Evolutionary conservation across 2,888 invertebrate species (phyloP).

Genomic region (Torymus aiolomorphi): DNA sequence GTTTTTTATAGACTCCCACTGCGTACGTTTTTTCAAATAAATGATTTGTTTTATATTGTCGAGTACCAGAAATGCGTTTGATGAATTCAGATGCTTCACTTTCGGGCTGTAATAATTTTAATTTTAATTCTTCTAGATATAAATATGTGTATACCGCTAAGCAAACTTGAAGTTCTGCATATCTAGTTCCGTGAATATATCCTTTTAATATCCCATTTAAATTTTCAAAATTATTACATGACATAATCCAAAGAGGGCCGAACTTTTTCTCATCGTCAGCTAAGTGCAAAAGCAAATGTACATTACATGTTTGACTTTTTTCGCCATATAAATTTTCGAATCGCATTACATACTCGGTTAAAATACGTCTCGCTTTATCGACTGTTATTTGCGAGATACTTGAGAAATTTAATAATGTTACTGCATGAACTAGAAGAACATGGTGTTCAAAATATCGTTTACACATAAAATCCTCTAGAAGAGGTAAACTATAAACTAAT

Average conservation of each 20-base stretch:
- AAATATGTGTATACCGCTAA: background rate
- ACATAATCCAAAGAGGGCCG: background rate
- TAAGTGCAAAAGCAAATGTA: too few relatives aligned
- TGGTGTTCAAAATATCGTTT: background rate
- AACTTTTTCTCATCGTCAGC: background rate
- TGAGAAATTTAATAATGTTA: background rate
- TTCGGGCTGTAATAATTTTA: background rate
- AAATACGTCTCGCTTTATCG: background rate
- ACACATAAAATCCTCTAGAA: background rate
- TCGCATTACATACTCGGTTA: background rate
- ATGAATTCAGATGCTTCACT: background rate
- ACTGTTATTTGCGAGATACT: background rate
- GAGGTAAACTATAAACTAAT: background rate
- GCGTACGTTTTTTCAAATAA: too few relatives aligned
- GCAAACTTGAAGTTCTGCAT: constrained; percentile 4
- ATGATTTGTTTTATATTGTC: background rate
- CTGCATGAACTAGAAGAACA: background rate
- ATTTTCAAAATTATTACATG: background rate
- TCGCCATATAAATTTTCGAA: background rate
- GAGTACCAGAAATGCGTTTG: background rate
- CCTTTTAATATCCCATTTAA: constrained; percentile 12
- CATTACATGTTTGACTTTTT: background rate
- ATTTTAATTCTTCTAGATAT: background rate
- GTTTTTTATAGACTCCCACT: too few relatives aligned
- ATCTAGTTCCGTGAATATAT: background rate